Evolutionary conservation across 2,888 invertebrate genomes (phyloP).

Genomic region (Cheilosia urbana): DNA sequence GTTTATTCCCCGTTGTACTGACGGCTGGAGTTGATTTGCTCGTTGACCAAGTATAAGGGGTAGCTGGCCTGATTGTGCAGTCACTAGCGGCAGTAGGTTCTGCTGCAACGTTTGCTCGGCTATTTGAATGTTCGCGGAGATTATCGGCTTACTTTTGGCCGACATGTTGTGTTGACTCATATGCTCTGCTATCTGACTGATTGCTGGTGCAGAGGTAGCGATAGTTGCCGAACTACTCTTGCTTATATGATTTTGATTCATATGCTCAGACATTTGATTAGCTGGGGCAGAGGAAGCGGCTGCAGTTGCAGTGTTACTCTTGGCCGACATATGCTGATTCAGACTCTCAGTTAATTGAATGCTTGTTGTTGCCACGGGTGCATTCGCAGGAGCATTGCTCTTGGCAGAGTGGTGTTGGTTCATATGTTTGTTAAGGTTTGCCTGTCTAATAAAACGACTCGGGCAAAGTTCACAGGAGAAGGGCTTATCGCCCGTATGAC

Average conservation of each 20-base stretch:
- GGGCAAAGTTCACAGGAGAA: constrained; percentile 79
- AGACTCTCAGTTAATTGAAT: background rate
- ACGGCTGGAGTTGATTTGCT: background rate
- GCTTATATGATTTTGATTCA: no score
- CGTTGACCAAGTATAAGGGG: background rate
- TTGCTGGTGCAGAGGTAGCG: no score
- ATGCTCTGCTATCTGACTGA: no score
- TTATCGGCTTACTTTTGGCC: no score
- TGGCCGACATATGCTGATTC: no score
- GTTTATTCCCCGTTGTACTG: background rate
- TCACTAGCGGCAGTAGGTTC: background rate
- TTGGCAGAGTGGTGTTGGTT: constrained; percentile 79
- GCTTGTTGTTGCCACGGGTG: background rate
- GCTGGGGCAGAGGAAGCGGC: background rate
- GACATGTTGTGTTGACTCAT: no score
- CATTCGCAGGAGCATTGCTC: constrained; percentile 16
- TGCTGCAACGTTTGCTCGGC: constrained; percentile 16
- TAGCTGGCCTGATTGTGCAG: background rate
- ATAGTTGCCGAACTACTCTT: no score
- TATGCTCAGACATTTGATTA: no score
- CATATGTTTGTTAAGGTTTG: constrained; percentile 80
- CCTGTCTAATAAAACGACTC: constrained; percentile 80
- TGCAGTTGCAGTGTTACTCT: no score
- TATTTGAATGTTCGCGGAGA: constrained; percentile 4
- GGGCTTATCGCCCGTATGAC: constrained; percentile 80